Base-by-base conservation (phyloP, 2,797 vertebrate genomes). In the Enteromius anoplus region DNA sequence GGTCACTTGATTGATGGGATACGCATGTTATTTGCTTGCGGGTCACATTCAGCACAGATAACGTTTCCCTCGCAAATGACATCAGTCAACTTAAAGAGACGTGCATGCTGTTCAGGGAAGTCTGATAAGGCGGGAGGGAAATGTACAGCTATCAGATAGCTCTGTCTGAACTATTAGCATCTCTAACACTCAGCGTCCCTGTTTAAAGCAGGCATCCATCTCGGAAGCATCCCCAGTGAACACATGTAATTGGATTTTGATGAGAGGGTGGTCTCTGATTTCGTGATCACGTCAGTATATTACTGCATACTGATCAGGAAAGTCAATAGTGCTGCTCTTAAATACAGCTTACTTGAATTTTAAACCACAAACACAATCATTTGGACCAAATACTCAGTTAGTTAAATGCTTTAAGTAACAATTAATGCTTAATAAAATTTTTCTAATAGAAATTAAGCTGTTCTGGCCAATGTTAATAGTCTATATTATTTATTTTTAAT, bases 81-180 rank as follows among this genome's bases (percentile, higher is more conserved):
- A 21, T 42, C 37, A 80, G 14, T 49, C 19, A 79, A n/a, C 45
- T 42, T 55, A 70, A 42, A 68, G 21, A 70, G 17, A 70, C 68
- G 15, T 80, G 23, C 49, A 47, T 53, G 62, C 73, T 66, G 72
- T 55, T 76, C 71, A 71, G 37, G 42, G 51, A 81, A 81, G 80
- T 51, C 72, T 70, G 73, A 72, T 55, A 62, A 69, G 55, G 69
- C 65, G 37, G 23, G 42, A 60, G 26, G 62, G 51, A 84, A 75
- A 75, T 51, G 55, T 37, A 23, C 17, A 40, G 32, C 47, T 73
- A 42, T 75, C 78, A 53, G 68, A 73, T 79, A 51, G 49, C 19
- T 34, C 15, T n/a, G 19, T 66, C 68, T 65, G 11, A 78, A 40
- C 55, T 76, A 75, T 51, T 45, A 68, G 26, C 26, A 65, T 45